Evolutionary conservation across 2,797 vertebrate genomes (phyloP).

Genomic region (Pipistrellus pygmaeus): DNA sequence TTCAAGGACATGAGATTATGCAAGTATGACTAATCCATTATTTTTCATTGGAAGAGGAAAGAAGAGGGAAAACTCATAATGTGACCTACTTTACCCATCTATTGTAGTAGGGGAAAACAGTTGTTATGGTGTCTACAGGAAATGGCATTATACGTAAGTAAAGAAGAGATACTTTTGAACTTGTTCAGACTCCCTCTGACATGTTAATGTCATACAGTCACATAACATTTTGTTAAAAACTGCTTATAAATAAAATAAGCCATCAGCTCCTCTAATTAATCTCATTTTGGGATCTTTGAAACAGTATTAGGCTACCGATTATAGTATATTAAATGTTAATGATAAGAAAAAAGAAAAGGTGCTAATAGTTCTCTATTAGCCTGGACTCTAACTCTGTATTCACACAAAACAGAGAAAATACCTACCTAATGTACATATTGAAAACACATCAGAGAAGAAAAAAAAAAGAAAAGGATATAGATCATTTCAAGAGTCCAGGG

Average conservation of each 20-base stretch:
- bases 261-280: background rate
- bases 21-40: background rate
- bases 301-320: background rate
- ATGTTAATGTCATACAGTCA: background rate
- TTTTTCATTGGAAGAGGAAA: background rate
- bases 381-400: background rate
- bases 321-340: background rate
- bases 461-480: background rate
- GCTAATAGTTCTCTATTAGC: background rate
- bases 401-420: background rate
- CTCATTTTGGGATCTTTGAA: background rate
- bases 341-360: background rate
- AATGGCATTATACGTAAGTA: conserved; percentile 16
- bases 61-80: background rate
- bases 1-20: background rate
- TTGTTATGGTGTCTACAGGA: background rate
- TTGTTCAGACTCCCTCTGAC: background rate
- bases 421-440: background rate
- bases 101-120: background rate
- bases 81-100: background rate
- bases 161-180: background rate
- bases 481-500: background rate
- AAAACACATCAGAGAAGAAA: background rate
- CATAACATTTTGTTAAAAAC: background rate
- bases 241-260: conserved; percentile 30